Percentiles rank a stretch among this genome's conserved stretches.
Evolutionary conservation across 2,113 vertebrate genomes (phyloP).

Genomic region (Donacobius atricapilla): DNA sequence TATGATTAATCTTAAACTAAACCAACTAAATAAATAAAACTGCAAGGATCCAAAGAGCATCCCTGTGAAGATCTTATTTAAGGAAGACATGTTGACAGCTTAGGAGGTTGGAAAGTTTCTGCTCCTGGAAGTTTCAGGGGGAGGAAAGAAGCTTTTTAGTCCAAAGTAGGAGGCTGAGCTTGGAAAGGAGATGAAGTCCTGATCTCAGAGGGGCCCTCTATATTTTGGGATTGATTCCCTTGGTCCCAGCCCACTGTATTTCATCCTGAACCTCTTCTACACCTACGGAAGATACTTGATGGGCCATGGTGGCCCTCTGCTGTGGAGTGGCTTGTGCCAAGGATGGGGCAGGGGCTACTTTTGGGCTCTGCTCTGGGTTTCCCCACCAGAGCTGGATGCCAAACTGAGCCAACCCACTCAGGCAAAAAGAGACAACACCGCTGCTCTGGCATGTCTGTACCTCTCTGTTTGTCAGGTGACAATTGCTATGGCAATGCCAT

Average conservation of each 20-base stretch:
- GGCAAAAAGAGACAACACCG: neutral
- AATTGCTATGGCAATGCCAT: neutral
- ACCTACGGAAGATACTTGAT: neutral
- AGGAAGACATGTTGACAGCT: neutral
- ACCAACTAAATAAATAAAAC: constrained; percentile 48
- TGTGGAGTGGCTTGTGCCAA: neutral
- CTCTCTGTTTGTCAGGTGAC: neutral
- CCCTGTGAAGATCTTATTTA: constrained; percentile 15
- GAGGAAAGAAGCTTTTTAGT: neutral
- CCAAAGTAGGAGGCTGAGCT: neutral
- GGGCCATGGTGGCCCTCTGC: neutral
- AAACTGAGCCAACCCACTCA: neutral
- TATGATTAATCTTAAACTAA: constrained; percentile 62
- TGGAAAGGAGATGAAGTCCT: neutral
- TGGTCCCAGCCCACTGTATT: neutral
- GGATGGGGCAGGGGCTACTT: neutral
- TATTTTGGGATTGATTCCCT: neutral
- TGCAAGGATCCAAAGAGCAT: constrained; percentile 2
- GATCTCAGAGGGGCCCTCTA: neutral
- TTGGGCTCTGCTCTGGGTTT: neutral
- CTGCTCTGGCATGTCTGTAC: neutral
- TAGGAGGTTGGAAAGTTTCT: neutral
- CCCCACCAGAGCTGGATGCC: neutral
- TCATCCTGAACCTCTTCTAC: neutral
- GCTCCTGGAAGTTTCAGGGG: neutral